Evolutionary conservation across 2,888 invertebrate species (phyloP).

Genomic region (Eretmocerus hayati): DNA sequence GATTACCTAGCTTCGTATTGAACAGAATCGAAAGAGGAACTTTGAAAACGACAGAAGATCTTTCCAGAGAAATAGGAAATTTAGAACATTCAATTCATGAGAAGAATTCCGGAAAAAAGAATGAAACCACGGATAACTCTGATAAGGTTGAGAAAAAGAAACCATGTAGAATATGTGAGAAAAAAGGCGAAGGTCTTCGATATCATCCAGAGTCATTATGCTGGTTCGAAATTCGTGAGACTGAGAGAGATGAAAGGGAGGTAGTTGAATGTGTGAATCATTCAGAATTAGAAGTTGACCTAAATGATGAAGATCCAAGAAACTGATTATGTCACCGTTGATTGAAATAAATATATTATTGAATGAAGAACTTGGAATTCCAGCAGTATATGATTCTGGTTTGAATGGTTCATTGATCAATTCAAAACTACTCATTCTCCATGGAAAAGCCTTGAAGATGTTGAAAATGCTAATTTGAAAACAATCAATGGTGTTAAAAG

Average conservation of each 20-base stretch:
- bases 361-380: constrained; percentile 16
- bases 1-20: constrained; percentile 24
- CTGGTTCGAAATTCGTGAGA: constrained; percentile 25
- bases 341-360: constrained; percentile 24
- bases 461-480: not conserved
- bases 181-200: constrained; percentile 2
- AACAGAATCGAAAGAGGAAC: constrained; percentile 12
- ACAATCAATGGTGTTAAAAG: constrained; percentile 9
- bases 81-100: constrained; percentile 25
- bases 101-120: not conserved
- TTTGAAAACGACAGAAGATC: constrained; percentile 16
- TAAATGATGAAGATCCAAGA: constrained; percentile 22
- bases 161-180: not conserved
- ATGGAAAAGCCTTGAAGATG: not conserved
- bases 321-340: constrained; percentile 25
- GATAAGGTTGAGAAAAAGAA: not conserved
- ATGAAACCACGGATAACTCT: not conserved
- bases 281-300: constrained; percentile 19
- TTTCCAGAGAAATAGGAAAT: constrained; percentile 32
- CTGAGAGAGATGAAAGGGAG: constrained; percentile 12
- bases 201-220: constrained; percentile 25
- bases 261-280: constrained; percentile 22
- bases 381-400: constrained; percentile 24
- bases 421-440: constrained; percentile 19
- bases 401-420: constrained; percentile 27